Percentiles rank a stretch among this genome's conserved stretches.
phyloP scores from a whole-genome alignment of 1,140 invertebrate species.

The Drosophila repletoides region DNA sequence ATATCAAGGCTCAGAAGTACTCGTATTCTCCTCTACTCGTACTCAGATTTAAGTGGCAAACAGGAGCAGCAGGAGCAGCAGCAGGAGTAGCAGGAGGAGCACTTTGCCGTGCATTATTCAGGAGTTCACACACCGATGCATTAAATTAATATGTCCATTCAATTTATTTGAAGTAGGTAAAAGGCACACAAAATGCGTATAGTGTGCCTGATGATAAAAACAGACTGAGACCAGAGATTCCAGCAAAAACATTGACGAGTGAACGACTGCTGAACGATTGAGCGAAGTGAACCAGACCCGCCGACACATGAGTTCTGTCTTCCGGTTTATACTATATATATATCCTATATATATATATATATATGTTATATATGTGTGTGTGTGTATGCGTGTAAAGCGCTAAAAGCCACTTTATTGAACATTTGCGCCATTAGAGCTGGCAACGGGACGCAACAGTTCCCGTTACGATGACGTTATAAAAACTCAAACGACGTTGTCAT shows the following conservation, averaged over 20 bases:
- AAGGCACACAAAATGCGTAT: slow-evolving; percentile 52
- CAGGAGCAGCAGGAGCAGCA: no score
- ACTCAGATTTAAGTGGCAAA: no score
- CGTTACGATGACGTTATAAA: slow-evolving; percentile 60
- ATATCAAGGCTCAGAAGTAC: slow-evolving; percentile 8
- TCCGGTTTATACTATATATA: slow-evolving; percentile 19
- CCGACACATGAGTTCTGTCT: slow-evolving; percentile 34
- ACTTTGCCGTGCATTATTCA: slow-evolving; percentile 13
- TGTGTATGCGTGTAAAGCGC: slow-evolving; percentile 44
- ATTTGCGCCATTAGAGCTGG: slow-evolving; percentile 72
- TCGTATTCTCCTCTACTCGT: no score
- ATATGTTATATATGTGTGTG: slow-evolving; percentile 11
- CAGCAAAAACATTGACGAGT: slow-evolving; percentile 28
- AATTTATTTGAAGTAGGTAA: slow-evolving; percentile 46
- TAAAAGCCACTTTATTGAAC: slow-evolving; percentile 81
- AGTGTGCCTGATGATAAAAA: slow-evolving; percentile 53
- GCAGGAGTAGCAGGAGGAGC: no score
- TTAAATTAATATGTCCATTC: slow-evolving; percentile 38
- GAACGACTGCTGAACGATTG: no score
- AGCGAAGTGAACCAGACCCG: slow-evolving; percentile 6
- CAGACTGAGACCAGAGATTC: slow-evolving; percentile 50
- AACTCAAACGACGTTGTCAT: slow-evolving; percentile 72
- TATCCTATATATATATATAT: not conserved
- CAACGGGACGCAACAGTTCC: slow-evolving; percentile 35
- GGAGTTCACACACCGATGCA: slow-evolving; percentile 16